Evolutionary conservation across 2,113 vertebrate genomes (phyloP).

Genomic region (Raja brachyura): DNA sequence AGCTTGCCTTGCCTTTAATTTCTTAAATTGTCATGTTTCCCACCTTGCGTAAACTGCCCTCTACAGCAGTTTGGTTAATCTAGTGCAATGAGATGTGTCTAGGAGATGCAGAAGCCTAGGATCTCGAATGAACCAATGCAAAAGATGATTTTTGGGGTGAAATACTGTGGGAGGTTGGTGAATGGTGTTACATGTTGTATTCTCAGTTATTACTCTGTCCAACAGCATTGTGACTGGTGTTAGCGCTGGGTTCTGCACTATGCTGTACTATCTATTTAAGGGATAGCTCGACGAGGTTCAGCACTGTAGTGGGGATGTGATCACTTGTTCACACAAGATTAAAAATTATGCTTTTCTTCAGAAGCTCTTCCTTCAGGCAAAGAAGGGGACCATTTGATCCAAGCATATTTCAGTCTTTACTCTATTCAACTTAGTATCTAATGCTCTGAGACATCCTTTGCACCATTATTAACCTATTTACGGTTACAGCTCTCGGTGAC

Average conservation of each 20-base stretch:
- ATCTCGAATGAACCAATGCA: background rate
- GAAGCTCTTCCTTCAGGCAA: background rate
- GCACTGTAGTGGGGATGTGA: background rate
- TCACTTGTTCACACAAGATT: background rate
- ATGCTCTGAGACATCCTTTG: background rate
- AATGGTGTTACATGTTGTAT: background rate
- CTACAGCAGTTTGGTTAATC: background rate
- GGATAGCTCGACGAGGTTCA: background rate
- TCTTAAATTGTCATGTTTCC: background rate
- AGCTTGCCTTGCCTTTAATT: background rate
- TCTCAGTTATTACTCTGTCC: background rate
- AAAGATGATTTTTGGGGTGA: background rate
- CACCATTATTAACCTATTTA: background rate
- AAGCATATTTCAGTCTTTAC: background rate
- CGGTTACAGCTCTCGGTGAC: too few relatives aligned
- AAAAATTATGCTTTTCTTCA: background rate
- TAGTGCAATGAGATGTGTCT: background rate
- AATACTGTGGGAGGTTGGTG: background rate
- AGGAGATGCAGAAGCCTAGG: background rate
- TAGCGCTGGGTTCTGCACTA: too few relatives aligned
- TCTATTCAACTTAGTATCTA: too few relatives aligned
- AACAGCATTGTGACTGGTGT: background rate
- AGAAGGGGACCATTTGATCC: background rate
- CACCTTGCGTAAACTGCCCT: background rate
- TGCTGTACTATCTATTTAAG: background rate